Evolutionary conservation across 2,113 vertebrate species (phyloP), one percentile per base, ranked within the genome.

Genomic region (Oxygymnocypris stewartii): DNA sequence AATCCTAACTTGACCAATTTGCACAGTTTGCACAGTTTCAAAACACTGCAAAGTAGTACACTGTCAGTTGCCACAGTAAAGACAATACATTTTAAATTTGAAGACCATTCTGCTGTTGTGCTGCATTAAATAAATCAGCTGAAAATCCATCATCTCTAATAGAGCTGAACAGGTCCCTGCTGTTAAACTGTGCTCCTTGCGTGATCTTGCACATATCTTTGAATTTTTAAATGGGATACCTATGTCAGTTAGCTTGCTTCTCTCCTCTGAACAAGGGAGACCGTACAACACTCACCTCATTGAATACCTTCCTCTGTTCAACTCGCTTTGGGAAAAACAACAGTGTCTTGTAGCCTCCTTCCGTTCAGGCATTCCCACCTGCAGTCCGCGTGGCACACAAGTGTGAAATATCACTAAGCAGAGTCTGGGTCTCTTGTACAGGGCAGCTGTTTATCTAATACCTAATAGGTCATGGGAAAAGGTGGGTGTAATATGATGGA

Each of bases 391-490:
- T 90, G 87, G 85, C 85, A 90, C 90, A 90, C 89, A 91, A 88
- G 91, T 94, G 92, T 92, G 92, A 94, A 93, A 94, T 93, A 91
- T 94, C 92, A 91, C 89, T 90, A 81, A 85, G 75, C 89, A 86
- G 85, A 86, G 89, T 80, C 75, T 49, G 87, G 31, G 88, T 76
- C 85, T 91, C 87, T 80, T 42, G 88, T 91, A 82, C 69, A 51
- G 88, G 83, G 90, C 92, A 94, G 92, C 92, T 95, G 94, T 93
- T 92, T 89, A 92, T 92, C 87, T 92, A 91, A 92, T 92, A 93
- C 91, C 90, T n/a, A n/a, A n/a, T n/a, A n/a, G 89, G 88, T 89
- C 91, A 85, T 92, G 88, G 89, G 87, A 89, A 92, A 92, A 90
- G 89, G 79, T 89, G 86, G 85, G 51, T 40, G 84, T 93, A 94